A percentile compares a stretch with the other conserved stretches of the same genome.
Evolutionary conservation across 1,140 invertebrate genomes (phyloP).

Genomic region (Lerema accius): DNA sequence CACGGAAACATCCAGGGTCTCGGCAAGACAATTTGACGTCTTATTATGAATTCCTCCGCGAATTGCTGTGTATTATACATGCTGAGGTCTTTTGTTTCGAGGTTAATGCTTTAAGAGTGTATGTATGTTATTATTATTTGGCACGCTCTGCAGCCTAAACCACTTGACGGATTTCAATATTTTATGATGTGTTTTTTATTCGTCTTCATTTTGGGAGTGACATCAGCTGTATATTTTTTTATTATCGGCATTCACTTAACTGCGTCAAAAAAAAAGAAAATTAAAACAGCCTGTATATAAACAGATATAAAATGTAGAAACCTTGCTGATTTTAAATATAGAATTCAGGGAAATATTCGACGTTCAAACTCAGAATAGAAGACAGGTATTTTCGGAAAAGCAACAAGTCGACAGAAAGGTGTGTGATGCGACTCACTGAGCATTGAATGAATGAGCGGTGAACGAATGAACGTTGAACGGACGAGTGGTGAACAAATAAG

Average conservation of each 20-base stretch:
- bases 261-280: too few species aligned
- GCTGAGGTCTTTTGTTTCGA: not conserved
- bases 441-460: slow-evolving; percentile 25
- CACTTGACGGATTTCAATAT: too few species aligned
- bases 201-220: too few species aligned
- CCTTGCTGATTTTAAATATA: slow-evolving; percentile 16
- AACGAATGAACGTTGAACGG: too few species aligned
- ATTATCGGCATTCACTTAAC: too few species aligned
- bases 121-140: too few species aligned
- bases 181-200: too few species aligned
- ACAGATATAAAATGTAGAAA: slow-evolving; percentile 9
- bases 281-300: too few species aligned
- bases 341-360: slow-evolving; percentile 2
- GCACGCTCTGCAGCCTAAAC: too few species aligned
- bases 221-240: too few species aligned
- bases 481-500: too few species aligned
- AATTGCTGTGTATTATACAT: not conserved
- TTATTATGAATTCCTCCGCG: slow-evolving; percentile 29
- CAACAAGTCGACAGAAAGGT: slow-evolving; percentile 14
- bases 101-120: slow-evolving; percentile 2
- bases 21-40: slow-evolving; percentile 36
- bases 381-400: slow-evolving; percentile 15
- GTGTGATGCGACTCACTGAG: not conserved
- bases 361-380: slow-evolving; percentile 11
- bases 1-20: slow-evolving; percentile 58